These are phyloP conservation scores for Amphimallon solstitiale DNA, from an alignment of 2,888 invertebrate species.

Conservation along the genomic window DNA sequence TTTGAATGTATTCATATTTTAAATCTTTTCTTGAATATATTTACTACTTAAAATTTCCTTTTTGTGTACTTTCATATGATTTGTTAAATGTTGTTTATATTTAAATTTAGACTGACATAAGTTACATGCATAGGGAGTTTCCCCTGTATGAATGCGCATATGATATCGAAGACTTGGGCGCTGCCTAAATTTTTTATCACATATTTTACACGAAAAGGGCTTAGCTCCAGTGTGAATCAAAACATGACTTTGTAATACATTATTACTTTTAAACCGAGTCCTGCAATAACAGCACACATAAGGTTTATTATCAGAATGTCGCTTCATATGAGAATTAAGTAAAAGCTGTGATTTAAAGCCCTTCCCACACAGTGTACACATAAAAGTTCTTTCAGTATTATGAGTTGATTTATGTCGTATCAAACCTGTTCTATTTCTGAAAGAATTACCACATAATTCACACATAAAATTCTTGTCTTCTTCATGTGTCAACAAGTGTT, in stretches of 20 bases:
- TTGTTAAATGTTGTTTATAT: conserved; percentile 3
- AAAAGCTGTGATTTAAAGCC: background rate
- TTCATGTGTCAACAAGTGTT: conserved; percentile 8
- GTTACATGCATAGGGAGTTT: conserved; percentile 6
- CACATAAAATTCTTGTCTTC: conserved; percentile 4
- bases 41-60: too few relatives aligned
- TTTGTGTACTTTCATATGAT: conserved; percentile 10
- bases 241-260: background rate
- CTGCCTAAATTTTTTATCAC: conserved; percentile 19
- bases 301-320: background rate
- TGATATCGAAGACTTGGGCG: background rate
- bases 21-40: background rate
- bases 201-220: conserved; percentile 11
- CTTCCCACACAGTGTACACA: background rate
- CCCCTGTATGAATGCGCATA: conserved; percentile 7
- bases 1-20: too few relatives aligned
- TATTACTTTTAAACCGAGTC: background rate
- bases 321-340: background rate
- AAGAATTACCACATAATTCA: conserved; percentile 13
- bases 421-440: background rate
- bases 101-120: conserved; percentile 5
- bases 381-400: background rate
- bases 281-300: conserved; percentile 4
- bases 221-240: background rate
- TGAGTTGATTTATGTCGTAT: background rate